Conservation (phyloP, 2,888 invertebrate genomes). For the Phalera bucephala region DNA sequence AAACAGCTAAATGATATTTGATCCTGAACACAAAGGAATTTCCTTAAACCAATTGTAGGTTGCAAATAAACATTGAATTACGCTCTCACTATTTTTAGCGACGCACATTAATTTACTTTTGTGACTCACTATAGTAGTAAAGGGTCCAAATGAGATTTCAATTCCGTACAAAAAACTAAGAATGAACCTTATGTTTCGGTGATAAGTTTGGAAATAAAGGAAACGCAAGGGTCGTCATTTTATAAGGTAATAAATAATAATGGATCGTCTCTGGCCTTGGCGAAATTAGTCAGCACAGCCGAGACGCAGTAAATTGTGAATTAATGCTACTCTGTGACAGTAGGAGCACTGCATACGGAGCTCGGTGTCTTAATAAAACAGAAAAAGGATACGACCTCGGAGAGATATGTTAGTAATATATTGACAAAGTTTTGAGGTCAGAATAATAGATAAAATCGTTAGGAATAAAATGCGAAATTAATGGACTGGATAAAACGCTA, state of each 20-base stretch:
- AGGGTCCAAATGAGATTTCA: slow-evolving; percentile 60
- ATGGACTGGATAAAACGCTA: too few relatives aligned
- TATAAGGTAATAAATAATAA: slow-evolving; percentile 79
- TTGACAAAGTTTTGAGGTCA: slow-evolving; percentile 16
- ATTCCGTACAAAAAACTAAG: slow-evolving; percentile 27
- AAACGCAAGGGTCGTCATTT: slow-evolving; percentile 43
- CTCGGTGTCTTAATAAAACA: slow-evolving; percentile 24
- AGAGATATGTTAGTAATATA: slow-evolving; percentile 6
- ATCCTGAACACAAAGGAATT: slow-evolving; percentile 30
- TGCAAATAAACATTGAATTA: slow-evolving; percentile 37
- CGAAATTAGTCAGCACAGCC: slow-evolving; percentile 66
- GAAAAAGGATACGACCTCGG: slow-evolving; percentile 23
- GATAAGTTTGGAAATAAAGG: slow-evolving; percentile 43
- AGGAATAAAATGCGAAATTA: too few relatives aligned
- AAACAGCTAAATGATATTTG: slow-evolving; percentile 12
- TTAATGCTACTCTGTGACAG: slow-evolving; percentile 49
- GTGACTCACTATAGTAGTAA: slow-evolving; percentile 63
- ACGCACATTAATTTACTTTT: slow-evolving; percentile 53
- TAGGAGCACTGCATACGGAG: slow-evolving; percentile 35
- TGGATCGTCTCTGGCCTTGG: slow-evolving; percentile 77
- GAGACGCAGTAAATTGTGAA: slow-evolving; percentile 49
- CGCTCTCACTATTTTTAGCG: slow-evolving; percentile 61
- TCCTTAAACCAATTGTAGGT: slow-evolving; percentile 34
- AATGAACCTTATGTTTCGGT: slow-evolving; percentile 37
- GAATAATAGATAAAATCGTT: neutral